Percentiles rank a stretch among this genome's conserved stretches.
Evolutionary conservation across 2,888 invertebrate species (phyloP).

Genomic region (Sinhomidia bicolor): DNA sequence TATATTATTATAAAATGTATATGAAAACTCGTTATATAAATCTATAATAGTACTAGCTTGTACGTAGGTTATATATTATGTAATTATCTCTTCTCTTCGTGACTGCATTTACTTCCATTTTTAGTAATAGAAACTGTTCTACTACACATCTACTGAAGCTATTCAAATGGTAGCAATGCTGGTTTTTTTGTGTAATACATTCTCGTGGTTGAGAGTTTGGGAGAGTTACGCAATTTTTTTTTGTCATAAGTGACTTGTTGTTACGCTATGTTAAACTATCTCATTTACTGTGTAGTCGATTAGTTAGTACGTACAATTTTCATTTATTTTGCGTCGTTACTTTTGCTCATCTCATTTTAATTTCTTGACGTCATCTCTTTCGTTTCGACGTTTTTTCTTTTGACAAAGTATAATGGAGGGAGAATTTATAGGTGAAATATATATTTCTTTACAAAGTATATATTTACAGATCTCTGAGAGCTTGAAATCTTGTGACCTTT

Average conservation of each 20-base stretch:
- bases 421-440: slow-evolving; percentile 48
- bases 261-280: slow-evolving; percentile 7
- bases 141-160: neutral
- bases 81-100: slow-evolving; percentile 57
- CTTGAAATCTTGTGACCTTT: slow-evolving; percentile 73
- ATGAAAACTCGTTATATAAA: slow-evolving; percentile 17
- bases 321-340: neutral
- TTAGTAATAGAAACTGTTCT: slow-evolving; percentile 40
- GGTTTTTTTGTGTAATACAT: neutral
- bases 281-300: slow-evolving; percentile 2
- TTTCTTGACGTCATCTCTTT: slow-evolving; percentile 59
- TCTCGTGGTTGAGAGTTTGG: slow-evolving; percentile 33
- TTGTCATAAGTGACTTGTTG: slow-evolving; percentile 11
- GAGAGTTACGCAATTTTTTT: slow-evolving; percentile 1
- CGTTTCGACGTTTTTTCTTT: slow-evolving; percentile 11
- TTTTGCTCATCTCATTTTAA: slow-evolving; percentile 56
- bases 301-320: neutral
- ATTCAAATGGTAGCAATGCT: neutral
- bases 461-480: slow-evolving; percentile 72
- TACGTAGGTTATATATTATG: slow-evolving; percentile 19
- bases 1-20: neutral
- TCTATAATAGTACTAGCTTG: neutral
- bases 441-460: slow-evolving; percentile 38
- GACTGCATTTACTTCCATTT: slow-evolving; percentile 73
- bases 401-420: slow-evolving; percentile 46